These are phyloP conservation scores for Rhizomys pruinosus DNA, from an alignment of 2,113 vertebrate genomes.

Conservation along the genomic window DNA sequence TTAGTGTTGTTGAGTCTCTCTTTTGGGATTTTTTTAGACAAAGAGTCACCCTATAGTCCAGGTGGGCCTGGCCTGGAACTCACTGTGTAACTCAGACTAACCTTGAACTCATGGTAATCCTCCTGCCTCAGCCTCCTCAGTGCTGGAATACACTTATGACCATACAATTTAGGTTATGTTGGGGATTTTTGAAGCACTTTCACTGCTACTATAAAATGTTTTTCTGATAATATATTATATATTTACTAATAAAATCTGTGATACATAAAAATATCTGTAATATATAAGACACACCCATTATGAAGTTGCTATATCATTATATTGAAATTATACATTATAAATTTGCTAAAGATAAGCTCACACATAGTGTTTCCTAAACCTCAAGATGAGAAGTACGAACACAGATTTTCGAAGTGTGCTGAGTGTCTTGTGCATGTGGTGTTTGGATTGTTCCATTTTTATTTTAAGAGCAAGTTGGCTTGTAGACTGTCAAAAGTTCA, in stretches of 20 bases:
- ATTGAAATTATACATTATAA: not conserved
- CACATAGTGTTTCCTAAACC: not conserved
- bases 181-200: not conserved
- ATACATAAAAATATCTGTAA: not conserved
- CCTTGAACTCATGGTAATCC: not conserved
- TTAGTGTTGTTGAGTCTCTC: not conserved
- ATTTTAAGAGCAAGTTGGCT: not conserved
- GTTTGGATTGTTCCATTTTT: not conserved
- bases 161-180: not conserved
- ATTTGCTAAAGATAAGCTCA: not conserved
- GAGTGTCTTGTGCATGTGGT: not conserved
- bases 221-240: conserved; percentile 7
- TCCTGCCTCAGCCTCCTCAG: not conserved
- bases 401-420: not conserved
- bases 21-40: not conserved
- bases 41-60: not conserved
- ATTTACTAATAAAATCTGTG: not conserved
- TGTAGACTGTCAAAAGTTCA: not conserved
- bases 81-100: not conserved
- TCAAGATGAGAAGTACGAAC: not conserved
- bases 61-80: not conserved
- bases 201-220: not conserved
- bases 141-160: not conserved
- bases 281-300: not conserved
- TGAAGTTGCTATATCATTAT: not conserved